Percentiles rank a stretch among this genome's conserved stretches.
Evolutionary conservation across 2,797 vertebrate genomes (phyloP).

Genomic region (Bucorvus abyssinicus): DNA sequence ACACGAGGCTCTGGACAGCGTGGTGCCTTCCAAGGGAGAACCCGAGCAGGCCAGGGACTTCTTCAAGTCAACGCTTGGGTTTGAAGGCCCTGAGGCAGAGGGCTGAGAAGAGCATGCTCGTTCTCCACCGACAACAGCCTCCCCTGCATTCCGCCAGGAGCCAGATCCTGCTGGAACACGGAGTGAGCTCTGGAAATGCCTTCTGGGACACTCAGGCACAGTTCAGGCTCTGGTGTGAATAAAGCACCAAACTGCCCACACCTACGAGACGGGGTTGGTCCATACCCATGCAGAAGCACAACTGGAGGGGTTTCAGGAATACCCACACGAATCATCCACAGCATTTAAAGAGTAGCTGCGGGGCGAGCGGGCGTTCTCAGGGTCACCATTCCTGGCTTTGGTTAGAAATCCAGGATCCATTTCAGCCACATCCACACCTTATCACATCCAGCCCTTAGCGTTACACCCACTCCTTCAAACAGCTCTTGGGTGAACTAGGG

Average conservation of each 20-base stretch:
- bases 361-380: neutral
- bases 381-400: neutral
- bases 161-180: neutral
- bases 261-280: no score
- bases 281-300: neutral
- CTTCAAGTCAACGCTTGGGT: neutral
- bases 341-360: neutral
- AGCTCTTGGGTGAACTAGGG: neutral
- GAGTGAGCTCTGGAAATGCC: neutral
- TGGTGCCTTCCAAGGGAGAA: neutral
- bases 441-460: no score
- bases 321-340: neutral
- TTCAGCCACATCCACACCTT: neutral
- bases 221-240: neutral
- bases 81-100: neutral
- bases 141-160: neutral
- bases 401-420: neutral
- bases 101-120: neutral
- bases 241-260: neutral
- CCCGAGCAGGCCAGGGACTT: neutral
- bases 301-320: neutral
- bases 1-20: accelerated
- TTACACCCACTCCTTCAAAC: neutral
- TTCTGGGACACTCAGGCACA: neutral
- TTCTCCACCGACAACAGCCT: neutral